Conservation (phyloP, 1,140 invertebrate genomes). For the Pectinophora gossypiella region DNA sequence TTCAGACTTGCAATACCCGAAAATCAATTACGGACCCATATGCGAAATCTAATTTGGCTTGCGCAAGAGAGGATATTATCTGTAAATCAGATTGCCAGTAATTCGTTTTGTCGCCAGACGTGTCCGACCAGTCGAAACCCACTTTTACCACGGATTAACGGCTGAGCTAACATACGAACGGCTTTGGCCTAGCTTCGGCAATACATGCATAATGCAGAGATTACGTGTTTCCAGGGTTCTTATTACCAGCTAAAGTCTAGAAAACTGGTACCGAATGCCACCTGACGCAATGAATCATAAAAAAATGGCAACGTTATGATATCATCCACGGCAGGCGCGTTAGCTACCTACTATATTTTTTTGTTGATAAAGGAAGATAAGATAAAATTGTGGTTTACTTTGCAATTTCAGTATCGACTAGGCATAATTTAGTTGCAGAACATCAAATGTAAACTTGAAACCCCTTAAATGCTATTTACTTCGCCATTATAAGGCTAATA, state of each 20-base stretch:
- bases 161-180: not conserved
- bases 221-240: too few species aligned
- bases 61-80: slow-evolving; percentile 37
- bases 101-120: slow-evolving; percentile 27
- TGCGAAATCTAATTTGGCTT: slow-evolving; percentile 46
- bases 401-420: not conserved
- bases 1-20: slow-evolving; percentile 25
- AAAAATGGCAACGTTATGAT: not conserved
- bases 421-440: not conserved
- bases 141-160: slow-evolving; percentile 8
- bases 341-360: not conserved
- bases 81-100: slow-evolving; percentile 29
- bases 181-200: not conserved
- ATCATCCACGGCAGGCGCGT: not conserved
- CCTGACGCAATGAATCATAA: too few species aligned
- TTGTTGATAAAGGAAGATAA: not conserved
- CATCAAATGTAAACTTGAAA: too few species aligned
- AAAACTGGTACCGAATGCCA: too few species aligned
- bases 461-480: too few species aligned
- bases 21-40: slow-evolving; percentile 48
- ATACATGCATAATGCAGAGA: not conserved
- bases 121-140: not conserved
- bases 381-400: not conserved
- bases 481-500: not conserved
- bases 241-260: too few species aligned